phyloP scores from a whole-genome alignment of 1,140 invertebrate genomes.

The Bombus cullumanus region DNA sequence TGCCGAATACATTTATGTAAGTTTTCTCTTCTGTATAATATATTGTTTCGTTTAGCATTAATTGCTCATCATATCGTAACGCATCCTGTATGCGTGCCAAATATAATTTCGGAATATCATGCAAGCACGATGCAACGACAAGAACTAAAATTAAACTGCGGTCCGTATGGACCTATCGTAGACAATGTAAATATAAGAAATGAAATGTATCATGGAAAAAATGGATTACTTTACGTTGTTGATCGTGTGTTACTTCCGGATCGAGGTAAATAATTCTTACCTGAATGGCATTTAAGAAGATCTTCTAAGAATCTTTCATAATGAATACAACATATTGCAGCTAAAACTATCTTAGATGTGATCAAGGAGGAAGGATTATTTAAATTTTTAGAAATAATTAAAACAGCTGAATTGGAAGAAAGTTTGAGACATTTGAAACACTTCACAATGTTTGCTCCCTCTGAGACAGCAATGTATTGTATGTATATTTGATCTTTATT shows the following conservation, averaged over 20 bases:
- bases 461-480: constrained; percentile 83
- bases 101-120: constrained; percentile 80
- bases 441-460: constrained; percentile 84
- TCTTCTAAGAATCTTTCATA: not conserved
- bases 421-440: constrained; percentile 78
- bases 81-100: constrained; percentile 80
- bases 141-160: constrained; percentile 31
- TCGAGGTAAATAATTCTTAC: constrained; percentile 2
- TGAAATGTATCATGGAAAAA: constrained; percentile 16
- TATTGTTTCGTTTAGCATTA: not conserved
- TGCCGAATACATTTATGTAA: not conserved
- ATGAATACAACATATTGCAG: not conserved
- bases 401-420: constrained; percentile 79
- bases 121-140: constrained; percentile 73
- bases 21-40: not conserved
- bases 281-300: not conserved
- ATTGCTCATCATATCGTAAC: constrained; percentile 81
- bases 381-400: constrained; percentile 77
- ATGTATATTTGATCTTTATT: constrained; percentile 39
- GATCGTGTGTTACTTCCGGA: constrained; percentile 25
- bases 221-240: constrained; percentile 26
- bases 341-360: constrained; percentile 9
- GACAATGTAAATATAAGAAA: not conserved
- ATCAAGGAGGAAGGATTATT: constrained; percentile 3
- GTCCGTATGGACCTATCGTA: not conserved